phyloP scores from a whole-genome alignment of 1,140 invertebrate species.

The Eupristina koningsbergeri region DNA sequence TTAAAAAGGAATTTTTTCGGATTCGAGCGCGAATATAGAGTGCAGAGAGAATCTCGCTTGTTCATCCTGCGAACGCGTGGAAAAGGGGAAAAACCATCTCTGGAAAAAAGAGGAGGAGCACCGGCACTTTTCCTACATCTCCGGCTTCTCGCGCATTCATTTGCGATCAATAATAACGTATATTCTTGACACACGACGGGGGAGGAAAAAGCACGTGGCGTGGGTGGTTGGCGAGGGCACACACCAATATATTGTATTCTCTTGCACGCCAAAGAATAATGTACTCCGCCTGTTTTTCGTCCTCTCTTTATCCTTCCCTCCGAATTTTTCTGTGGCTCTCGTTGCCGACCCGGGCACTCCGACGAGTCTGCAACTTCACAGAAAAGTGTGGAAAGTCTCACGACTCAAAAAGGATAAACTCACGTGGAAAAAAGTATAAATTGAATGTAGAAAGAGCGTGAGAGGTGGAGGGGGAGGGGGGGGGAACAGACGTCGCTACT shows the following conservation, averaged over 20 bases:
- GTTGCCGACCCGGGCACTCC: slow-evolving; percentile 9
- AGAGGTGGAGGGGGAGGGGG: background rate
- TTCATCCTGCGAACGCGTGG: background rate
- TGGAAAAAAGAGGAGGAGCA: slow-evolving; percentile 43
- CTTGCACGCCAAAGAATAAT: slow-evolving; percentile 11
- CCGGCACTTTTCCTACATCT: slow-evolving; percentile 60
- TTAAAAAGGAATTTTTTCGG: slow-evolving; percentile 28
- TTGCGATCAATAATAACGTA: slow-evolving; percentile 66
- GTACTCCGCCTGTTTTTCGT: background rate
- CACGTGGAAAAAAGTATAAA: background rate
- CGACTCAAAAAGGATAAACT: background rate
- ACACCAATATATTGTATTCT: slow-evolving; percentile 47
- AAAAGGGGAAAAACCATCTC: slow-evolving; percentile 5
- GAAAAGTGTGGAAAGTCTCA: slow-evolving; percentile 13
- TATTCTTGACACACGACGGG: slow-evolving; percentile 65
- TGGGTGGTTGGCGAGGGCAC: slow-evolving; percentile 10
- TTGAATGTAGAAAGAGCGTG: too few species aligned
- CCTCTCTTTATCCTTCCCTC: slow-evolving; percentile 32
- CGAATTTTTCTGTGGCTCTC: slow-evolving; percentile 12
- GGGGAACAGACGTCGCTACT: background rate
- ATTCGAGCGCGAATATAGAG: background rate
- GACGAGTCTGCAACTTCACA: slow-evolving; percentile 6
- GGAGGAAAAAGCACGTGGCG: slow-evolving; percentile 26
- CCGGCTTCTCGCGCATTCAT: slow-evolving; percentile 61
- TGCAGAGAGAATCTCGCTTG: background rate